Percentiles rank a stretch among this genome's conserved stretches.
These are phyloP conservation scores for Mimas tiliae DNA, from an alignment of 2,888 invertebrate species.

Conservation along the genomic window DNA sequence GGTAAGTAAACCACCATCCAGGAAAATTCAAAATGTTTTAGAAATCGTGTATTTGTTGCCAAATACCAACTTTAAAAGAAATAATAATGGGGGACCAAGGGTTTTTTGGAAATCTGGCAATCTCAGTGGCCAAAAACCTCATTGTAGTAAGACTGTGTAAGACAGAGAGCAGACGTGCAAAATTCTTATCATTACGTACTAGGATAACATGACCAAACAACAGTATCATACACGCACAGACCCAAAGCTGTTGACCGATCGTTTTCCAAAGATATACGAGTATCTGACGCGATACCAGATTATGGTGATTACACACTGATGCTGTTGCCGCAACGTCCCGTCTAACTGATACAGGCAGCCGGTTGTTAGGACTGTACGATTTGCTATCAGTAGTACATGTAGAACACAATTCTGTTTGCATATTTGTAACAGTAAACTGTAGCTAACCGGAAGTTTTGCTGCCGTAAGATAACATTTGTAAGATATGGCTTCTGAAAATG, in stretches of 20 bases:
- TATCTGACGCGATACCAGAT: slow-evolving; percentile 45
- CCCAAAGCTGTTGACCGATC: slow-evolving; percentile 34
- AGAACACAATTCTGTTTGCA: slow-evolving; percentile 3
- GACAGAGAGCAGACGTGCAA: no score
- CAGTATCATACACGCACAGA: neutral
- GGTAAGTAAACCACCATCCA: no score
- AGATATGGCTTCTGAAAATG: no score
- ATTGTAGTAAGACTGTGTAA: no score
- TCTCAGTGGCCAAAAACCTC: no score
- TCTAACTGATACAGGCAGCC: neutral
- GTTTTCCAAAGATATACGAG: slow-evolving; percentile 44
- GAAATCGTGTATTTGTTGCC: no score
- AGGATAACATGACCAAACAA: neutral
- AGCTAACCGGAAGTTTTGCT: no score
- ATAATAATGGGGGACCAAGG: no score
- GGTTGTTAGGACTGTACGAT: neutral
- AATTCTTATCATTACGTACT: neutral
- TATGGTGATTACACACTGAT: slow-evolving; percentile 44
- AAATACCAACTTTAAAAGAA: no score
- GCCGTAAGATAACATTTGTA: no score
- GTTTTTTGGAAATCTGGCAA: no score
- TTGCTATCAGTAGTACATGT: neutral
- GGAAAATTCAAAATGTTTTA: no score
- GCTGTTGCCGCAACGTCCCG: neutral
- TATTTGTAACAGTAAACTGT: neutral